Conservation (phyloP, 1,140 invertebrate genomes). For the Hypothenemus hampei region DNA sequence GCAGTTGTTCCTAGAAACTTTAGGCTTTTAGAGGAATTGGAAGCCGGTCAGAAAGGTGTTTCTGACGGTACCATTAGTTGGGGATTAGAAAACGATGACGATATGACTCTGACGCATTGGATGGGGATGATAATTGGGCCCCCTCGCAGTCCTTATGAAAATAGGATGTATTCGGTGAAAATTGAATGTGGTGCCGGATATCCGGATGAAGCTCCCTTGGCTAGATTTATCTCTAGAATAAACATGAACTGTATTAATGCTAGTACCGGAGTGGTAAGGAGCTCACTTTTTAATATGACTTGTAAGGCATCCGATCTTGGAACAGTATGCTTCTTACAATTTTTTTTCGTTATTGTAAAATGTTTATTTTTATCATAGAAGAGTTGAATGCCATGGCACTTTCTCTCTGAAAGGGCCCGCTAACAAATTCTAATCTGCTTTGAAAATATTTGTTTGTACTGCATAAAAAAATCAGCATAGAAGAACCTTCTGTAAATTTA, state of each 20-base stretch:
- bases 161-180: slow-evolving; percentile 98
- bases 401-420: too few relatives aligned
- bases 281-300: too few relatives aligned
- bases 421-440: too few relatives aligned
- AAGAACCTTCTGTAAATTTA: too few relatives aligned
- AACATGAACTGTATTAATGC: slow-evolving; percentile 98
- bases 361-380: too few relatives aligned
- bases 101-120: slow-evolving; percentile 98
- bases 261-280: slow-evolving; percentile 86
- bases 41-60: slow-evolving; percentile 97
- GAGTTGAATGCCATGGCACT: too few relatives aligned
- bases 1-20: slow-evolving; percentile 96
- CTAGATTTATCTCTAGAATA: slow-evolving; percentile 96
- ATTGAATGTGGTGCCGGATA: slow-evolving; percentile 95
- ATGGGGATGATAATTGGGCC: slow-evolving; percentile 99
- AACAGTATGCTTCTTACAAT: too few relatives aligned
- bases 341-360: too few relatives aligned
- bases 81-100: slow-evolving; percentile 97
- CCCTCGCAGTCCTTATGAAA: slow-evolving; percentile 97
- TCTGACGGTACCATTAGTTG: slow-evolving; percentile 99
- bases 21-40: slow-evolving; percentile 94
- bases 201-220: slow-evolving; percentile 90
- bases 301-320: too few relatives aligned
- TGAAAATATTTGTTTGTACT: too few relatives aligned
- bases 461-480: too few relatives aligned